These are phyloP conservation scores for Drosophila prosaltans DNA, from an alignment of 1,140 invertebrate species.

Conservation along the genomic window DNA sequence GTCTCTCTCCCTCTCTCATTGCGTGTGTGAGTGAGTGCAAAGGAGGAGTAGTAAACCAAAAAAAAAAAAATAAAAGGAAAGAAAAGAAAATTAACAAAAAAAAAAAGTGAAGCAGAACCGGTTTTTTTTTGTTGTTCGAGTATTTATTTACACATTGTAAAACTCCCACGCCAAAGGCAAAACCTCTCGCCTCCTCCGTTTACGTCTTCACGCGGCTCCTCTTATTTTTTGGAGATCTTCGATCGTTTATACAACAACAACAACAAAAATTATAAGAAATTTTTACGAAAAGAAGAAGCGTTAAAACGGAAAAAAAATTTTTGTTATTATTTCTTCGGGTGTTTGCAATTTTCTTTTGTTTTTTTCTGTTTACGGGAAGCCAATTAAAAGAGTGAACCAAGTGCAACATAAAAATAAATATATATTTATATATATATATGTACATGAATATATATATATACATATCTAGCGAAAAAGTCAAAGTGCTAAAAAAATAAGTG, in stretches of 20 bases:
- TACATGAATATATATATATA: background rate
- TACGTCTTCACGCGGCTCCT: background rate
- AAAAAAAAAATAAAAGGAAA: background rate
- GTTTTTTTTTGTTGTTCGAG: slow-evolving; percentile 16
- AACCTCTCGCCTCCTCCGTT: background rate
- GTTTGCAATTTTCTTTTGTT: slow-evolving; percentile 8
- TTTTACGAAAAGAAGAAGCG: background rate
- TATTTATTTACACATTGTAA: slow-evolving; percentile 18
- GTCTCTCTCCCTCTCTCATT: slow-evolving; percentile 12
- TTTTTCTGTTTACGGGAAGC: slow-evolving; percentile 2
- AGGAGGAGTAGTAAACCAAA: slow-evolving; percentile 44
- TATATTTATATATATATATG: background rate
- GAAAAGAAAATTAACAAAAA: slow-evolving; percentile 19
- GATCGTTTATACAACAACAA: background rate
- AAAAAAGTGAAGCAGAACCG: slow-evolving; percentile 11
- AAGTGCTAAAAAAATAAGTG: background rate
- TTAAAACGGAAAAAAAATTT: slow-evolving; percentile 16
- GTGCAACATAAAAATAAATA: slow-evolving; percentile 1
- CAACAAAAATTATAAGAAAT: slow-evolving; percentile 11
- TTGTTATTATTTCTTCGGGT: slow-evolving; percentile 17
- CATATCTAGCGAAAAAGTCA: slow-evolving; percentile 6
- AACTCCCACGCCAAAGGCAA: slow-evolving; percentile 3
- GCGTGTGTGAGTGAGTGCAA: slow-evolving; percentile 30
- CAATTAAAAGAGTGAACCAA: slow-evolving; percentile 8
- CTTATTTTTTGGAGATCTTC: slow-evolving; percentile 2